These are phyloP conservation scores for Sebastes cheni DNA, from an alignment of 2,797 vertebrate genomes.

Conservation along the genomic window DNA sequence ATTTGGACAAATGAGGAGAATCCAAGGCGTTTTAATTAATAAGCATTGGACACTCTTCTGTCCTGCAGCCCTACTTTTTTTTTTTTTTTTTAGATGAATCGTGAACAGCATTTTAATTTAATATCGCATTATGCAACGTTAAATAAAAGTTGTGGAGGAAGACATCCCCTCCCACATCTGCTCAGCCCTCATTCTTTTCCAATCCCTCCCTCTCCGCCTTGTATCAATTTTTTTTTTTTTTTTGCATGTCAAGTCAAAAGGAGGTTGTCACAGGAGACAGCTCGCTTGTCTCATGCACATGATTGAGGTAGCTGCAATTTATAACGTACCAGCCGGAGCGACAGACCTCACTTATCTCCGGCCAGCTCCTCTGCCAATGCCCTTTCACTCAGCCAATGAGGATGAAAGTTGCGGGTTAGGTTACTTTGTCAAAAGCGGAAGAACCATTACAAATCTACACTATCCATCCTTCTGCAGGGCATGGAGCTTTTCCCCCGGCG, in stretches of 20 bases:
- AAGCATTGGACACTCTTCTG: slow-evolving; percentile 8
- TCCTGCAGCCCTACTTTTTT: slow-evolving; percentile 15
- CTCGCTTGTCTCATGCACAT: slow-evolving; percentile 52
- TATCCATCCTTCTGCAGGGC: slow-evolving; percentile 69
- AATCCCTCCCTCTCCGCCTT: slow-evolving; percentile 25
- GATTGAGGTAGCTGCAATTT: slow-evolving; percentile 65
- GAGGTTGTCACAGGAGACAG: slow-evolving; percentile 72
- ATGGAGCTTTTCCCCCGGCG: slow-evolving; percentile 44
- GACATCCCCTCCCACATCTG: slow-evolving; percentile 47
- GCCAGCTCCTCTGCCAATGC: slow-evolving; percentile 58
- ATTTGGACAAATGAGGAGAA: slow-evolving; percentile 25
- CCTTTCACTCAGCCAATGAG: slow-evolving; percentile 76
- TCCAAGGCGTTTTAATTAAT: slow-evolving; percentile 34
- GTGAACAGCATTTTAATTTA: slow-evolving; percentile 25
- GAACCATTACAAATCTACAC: slow-evolving; percentile 70
- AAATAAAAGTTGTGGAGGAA: slow-evolving; percentile 43
- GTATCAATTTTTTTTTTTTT: slow-evolving; percentile 58
- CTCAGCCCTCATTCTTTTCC: slow-evolving; percentile 36
- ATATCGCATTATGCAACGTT: slow-evolving; percentile 22
- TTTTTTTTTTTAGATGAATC: background rate
- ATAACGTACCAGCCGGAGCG: slow-evolving; percentile 42
- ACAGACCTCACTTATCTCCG: slow-evolving; percentile 73
- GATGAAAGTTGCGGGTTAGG: slow-evolving; percentile 74
- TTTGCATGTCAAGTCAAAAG: slow-evolving; percentile 65
- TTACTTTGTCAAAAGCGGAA: slow-evolving; percentile 78